Percentiles rank a stretch among this genome's conserved stretches.
Evolutionary conservation across 2,113 vertebrate species (phyloP).

Genomic region (Heterochromis multidens): DNA sequence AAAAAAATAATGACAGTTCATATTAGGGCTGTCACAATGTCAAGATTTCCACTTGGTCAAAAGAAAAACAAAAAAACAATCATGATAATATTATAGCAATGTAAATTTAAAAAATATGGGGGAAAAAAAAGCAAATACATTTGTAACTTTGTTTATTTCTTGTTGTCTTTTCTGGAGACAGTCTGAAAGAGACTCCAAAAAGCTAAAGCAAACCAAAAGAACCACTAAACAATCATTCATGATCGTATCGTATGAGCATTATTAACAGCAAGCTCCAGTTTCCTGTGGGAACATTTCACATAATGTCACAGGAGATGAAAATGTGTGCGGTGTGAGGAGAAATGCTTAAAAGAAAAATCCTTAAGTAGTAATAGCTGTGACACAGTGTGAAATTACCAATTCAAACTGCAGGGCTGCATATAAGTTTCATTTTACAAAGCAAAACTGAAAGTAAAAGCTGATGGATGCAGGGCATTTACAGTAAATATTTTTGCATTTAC

Average conservation of each 20-base stretch:
- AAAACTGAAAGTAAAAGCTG: not conserved
- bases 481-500: not conserved
- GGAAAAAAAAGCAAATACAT: not conserved
- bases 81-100: too few species aligned
- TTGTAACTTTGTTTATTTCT: not conserved
- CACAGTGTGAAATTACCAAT: not conserved
- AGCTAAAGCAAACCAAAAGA: not conserved
- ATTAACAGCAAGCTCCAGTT: not conserved
- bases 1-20: not conserved
- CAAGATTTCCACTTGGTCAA: not conserved
- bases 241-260: not conserved
- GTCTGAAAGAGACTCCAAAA: not conserved
- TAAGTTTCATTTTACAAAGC: not conserved
- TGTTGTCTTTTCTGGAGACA: not conserved
- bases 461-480: not conserved
- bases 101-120: not conserved
- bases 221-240: not conserved
- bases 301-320: not conserved
- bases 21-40: too few species aligned
- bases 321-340: too few species aligned
- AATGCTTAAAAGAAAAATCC: accelerated
- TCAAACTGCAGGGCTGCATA: not conserved
- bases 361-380: too few species aligned
- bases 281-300: not conserved
- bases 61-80: not conserved